phyloP scores from a whole-genome alignment of 2,113 vertebrate species.

The Lates calcarifer region DNA sequence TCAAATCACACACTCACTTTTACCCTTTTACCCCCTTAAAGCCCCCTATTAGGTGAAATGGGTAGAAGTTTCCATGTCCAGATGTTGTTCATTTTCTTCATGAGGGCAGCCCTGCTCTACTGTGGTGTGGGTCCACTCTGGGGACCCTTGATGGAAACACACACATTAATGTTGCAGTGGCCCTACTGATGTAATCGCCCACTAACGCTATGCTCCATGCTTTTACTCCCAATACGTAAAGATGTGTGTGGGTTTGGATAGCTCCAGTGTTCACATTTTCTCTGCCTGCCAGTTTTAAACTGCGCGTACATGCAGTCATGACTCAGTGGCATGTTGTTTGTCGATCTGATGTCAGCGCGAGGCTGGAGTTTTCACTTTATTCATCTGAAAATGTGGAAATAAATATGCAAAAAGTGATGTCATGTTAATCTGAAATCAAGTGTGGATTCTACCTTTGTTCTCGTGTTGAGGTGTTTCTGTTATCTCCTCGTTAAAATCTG shows the following conservation, averaged over 20 bases:
- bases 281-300: slow-evolving; percentile 30
- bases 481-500: slow-evolving; percentile 9
- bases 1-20: slow-evolving; percentile 30
- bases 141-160: slow-evolving; percentile 57
- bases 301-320: neutral
- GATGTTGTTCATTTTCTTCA: slow-evolving; percentile 71
- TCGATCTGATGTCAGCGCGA: slow-evolving; percentile 40
- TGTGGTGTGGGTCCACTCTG: slow-evolving; percentile 32
- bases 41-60: slow-evolving; percentile 40
- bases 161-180: slow-evolving; percentile 17
- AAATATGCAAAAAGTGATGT: slow-evolving; percentile 63
- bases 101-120: slow-evolving; percentile 22
- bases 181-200: slow-evolving; percentile 59
- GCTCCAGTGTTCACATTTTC: neutral
- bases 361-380: neutral
- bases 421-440: slow-evolving; percentile 8
- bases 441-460: slow-evolving; percentile 29
- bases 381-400: slow-evolving; percentile 61
- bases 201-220: neutral
- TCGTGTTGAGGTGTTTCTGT: slow-evolving; percentile 5
- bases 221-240: slow-evolving; percentile 32
- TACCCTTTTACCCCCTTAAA: slow-evolving; percentile 35
- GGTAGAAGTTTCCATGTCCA: slow-evolving; percentile 67
- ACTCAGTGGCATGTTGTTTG: slow-evolving; percentile 18
- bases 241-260: slow-evolving; percentile 20